Evolutionary conservation across 2,113 vertebrate species (phyloP).

Genomic region (Ariopsis seemanni): DNA sequence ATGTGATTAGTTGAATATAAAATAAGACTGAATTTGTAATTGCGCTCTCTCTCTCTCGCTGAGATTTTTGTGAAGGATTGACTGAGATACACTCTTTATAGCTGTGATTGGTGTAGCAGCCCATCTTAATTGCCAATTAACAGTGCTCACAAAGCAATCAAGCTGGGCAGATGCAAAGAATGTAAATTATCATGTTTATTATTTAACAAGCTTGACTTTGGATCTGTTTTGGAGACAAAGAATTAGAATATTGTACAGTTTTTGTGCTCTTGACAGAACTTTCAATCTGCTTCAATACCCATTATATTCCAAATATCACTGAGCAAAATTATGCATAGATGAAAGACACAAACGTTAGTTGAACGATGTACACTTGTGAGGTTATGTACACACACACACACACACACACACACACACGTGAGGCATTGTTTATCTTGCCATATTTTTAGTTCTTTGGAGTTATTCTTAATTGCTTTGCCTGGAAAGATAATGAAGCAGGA

Average conservation of each 20-base stretch:
- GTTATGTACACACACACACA: constrained; percentile 17
- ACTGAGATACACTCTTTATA: constrained; percentile 25
- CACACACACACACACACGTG: not conserved
- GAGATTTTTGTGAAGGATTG: constrained; percentile 13
- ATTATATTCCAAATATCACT: not conserved
- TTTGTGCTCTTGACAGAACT: not conserved
- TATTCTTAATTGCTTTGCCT: constrained; percentile 65
- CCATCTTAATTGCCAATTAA: constrained; percentile 76
- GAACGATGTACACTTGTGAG: not conserved
- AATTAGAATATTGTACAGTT: constrained; percentile 25
- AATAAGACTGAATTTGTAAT: constrained; percentile 8
- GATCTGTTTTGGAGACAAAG: constrained; percentile 53
- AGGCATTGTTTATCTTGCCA: constrained; percentile 45
- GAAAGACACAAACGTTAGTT: not conserved
- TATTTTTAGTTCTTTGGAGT: constrained; percentile 70
- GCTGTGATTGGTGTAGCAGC: constrained; percentile 64
- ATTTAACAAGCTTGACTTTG: constrained; percentile 62
- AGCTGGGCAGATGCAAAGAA: constrained; percentile 63
- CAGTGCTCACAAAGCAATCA: constrained; percentile 73
- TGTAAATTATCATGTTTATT: constrained; percentile 67
- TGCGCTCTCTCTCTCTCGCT: not conserved
- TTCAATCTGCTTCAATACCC: not conserved
- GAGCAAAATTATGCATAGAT: not conserved
- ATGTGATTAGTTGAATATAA: constrained; percentile 29
- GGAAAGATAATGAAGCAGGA: constrained; percentile 65